Conservation (phyloP, 2,113 vertebrate genomes). For the Zapus hudsonius region DNA sequence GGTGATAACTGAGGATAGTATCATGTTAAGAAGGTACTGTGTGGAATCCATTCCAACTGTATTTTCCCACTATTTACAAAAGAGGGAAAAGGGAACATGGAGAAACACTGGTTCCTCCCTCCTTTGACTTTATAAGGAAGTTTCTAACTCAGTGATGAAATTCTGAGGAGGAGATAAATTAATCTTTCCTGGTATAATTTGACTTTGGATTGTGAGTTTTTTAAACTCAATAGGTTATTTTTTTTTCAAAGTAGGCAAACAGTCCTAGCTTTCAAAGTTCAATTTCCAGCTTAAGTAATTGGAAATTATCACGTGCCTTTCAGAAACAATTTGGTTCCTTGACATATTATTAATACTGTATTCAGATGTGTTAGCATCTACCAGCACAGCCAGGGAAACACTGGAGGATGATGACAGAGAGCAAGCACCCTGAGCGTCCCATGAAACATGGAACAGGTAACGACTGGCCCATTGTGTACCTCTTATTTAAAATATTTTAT, state of each 20-base stretch:
- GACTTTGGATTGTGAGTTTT: neutral
- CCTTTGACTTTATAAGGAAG: neutral
- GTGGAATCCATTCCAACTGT: neutral
- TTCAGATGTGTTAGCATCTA: neutral
- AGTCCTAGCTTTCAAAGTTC: conserved; percentile 46
- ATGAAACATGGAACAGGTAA: neutral
- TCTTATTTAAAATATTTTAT: no score
- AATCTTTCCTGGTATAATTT: neutral
- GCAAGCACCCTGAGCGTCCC: neutral
- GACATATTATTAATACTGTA: neutral
- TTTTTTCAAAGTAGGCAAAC: neutral
- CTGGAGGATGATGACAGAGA: neutral
- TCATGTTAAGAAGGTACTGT: neutral
- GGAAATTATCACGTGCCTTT: neutral
- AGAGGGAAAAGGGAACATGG: neutral
- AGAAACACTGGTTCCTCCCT: neutral
- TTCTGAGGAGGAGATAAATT: neutral
- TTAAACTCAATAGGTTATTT: neutral
- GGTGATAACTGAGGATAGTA: neutral
- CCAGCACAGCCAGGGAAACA: neutral
- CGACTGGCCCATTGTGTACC: no score
- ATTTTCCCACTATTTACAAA: neutral
- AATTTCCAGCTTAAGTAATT: conserved; percentile 12
- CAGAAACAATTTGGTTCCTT: neutral
- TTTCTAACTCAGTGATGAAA: neutral